Evolutionary conservation across 1,140 invertebrate species (phyloP), one percentile per base, ranked within the genome.

Genomic region (Cotesia chilonis): DNA sequence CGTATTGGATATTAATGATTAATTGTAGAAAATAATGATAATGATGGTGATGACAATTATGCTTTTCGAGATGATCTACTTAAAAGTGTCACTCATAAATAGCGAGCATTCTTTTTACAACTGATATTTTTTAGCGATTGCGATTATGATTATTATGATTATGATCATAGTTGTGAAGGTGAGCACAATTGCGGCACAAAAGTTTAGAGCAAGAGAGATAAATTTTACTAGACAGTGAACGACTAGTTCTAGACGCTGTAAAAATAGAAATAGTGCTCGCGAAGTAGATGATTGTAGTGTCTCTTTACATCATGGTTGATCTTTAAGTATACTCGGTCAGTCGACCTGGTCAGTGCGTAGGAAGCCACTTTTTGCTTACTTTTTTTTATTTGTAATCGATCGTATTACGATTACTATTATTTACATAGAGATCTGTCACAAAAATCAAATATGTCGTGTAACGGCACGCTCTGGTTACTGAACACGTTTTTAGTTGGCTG

Each of bases 251-350:
- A 35, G 61, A 64, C 36, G 37, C 10, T 70, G 59, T 68, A 71
- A 79, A 80, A 79, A 78, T 76, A 76, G 73, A 78, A 74, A 69
- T 70, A 77, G 68, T 76, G 78, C 69, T 80, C 76, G 74, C 76
- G 75, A 77, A 77, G 79, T 28, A 28, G 28, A 28, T 71, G 75
- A 64, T 63, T 64, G 74, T 66, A n/a, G n/a, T 17, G 77, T 76
- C 75, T 76, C 77, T 77, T 71, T 64, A 71, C 59, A 76, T 70
- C 68, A 74, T 74, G 52, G 52, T 28, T 68, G 55, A 77, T 75
- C 72, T 79, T 79, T 80, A 77, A 77, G 36, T 64, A 80, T 80
- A 78, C 60, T 78, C 76, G 78, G 77, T 77, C 74, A 78, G 60
- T 78, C 55, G 41, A 61, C 28, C 65, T 69, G 79, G 77, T 80